A percentile compares a stretch with the other conserved stretches of the same genome.
Evolutionary conservation across 2,113 vertebrate species (phyloP).

Genomic region (Campylomormyrus tamandua): DNA sequence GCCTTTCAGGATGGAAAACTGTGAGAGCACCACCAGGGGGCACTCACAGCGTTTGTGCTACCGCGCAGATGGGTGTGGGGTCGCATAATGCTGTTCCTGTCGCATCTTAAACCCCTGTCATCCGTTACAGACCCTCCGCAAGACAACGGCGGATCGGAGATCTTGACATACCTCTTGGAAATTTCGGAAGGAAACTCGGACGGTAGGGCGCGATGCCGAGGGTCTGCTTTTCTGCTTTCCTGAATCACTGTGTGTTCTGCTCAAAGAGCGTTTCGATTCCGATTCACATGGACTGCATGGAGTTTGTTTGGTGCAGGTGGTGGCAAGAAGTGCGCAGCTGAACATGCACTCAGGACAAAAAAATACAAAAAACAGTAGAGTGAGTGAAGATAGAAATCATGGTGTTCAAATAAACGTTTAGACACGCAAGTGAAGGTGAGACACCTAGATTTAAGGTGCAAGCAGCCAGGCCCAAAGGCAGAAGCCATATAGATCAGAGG

Average conservation of each 20-base stretch:
- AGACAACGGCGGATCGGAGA: slow-evolving; percentile 89
- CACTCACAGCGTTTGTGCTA: background rate
- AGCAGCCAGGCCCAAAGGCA: background rate
- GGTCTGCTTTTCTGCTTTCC: background rate
- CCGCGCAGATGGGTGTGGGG: background rate
- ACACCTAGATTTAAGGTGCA: background rate
- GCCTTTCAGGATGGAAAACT: background rate
- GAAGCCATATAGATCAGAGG: background rate
- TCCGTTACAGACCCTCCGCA: slow-evolving; percentile 76
- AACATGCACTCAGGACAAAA: background rate
- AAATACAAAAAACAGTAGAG: background rate
- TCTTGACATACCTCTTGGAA: slow-evolving; percentile 85
- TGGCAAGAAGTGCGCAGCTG: background rate
- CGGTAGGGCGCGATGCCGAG: slow-evolving; percentile 55
- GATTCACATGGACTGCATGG: background rate
- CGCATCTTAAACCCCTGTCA: background rate
- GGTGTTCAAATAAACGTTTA: background rate
- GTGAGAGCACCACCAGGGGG: background rate
- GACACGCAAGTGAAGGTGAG: background rate
- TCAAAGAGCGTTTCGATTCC: background rate
- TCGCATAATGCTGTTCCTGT: background rate
- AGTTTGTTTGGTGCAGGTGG: background rate
- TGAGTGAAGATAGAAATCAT: background rate
- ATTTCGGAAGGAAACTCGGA: slow-evolving; percentile 82
- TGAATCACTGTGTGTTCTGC: background rate